phyloP scores from a whole-genome alignment of 2,888 invertebrate species.

The Cheilosia vulpina region DNA sequence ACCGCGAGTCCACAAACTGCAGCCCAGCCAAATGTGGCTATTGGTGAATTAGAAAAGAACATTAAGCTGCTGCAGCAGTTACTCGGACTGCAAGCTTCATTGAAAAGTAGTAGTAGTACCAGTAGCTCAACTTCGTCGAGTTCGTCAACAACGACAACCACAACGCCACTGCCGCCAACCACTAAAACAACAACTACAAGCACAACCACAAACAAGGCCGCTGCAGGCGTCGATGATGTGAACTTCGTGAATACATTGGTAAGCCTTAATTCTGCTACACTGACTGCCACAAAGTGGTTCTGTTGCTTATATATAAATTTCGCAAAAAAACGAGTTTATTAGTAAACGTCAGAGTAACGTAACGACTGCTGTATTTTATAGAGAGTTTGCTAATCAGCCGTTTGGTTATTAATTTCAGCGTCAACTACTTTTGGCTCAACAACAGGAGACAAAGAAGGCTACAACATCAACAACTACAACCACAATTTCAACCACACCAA shows the following conservation, averaged over 20 bases:
- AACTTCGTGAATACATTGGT: slow-evolving; percentile 87
- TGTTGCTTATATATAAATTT: neutral
- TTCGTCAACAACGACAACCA: slow-evolving; percentile 42
- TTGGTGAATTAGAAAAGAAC: slow-evolving; percentile 67
- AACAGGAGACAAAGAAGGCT: slow-evolving; percentile 38
- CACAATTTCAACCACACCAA: slow-evolving; percentile 75
- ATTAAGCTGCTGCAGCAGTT: slow-evolving; percentile 68
- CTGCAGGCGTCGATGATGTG: slow-evolving; percentile 85
- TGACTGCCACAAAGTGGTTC: too few relatives aligned
- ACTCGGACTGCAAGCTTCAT: slow-evolving; percentile 76
- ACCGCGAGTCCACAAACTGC: neutral
- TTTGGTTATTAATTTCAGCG: slow-evolving; percentile 54
- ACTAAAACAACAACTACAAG: slow-evolving; percentile 42
- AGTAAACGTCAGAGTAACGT: neutral
- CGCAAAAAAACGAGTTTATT: neutral
- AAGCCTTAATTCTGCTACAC: slow-evolving; percentile 75
- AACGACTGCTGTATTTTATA: too few relatives aligned
- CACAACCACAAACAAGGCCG: slow-evolving; percentile 34
- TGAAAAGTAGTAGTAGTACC: slow-evolving; percentile 37
- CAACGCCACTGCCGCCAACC: slow-evolving; percentile 33
- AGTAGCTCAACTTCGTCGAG: slow-evolving; percentile 40
- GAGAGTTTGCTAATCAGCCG: too few relatives aligned
- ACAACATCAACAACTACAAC: slow-evolving; percentile 77
- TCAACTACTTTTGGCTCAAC: slow-evolving; percentile 66
- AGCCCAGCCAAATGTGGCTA: slow-evolving; percentile 1